phyloP scores from a whole-genome alignment of 2,113 vertebrate species.

The Chionomys nivalis region DNA sequence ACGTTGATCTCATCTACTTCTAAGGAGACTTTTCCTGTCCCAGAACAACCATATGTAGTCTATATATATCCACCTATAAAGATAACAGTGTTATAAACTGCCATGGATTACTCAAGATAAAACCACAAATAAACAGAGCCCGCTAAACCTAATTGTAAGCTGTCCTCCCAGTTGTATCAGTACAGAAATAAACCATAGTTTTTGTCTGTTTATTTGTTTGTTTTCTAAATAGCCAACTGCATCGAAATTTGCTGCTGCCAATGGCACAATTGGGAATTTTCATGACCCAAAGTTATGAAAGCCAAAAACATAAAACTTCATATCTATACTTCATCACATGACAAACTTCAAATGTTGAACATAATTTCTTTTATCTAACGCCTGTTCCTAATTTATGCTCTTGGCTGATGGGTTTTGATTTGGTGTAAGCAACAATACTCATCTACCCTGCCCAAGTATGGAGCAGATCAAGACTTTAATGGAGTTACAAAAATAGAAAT shows the following conservation, averaged over 20 bases:
- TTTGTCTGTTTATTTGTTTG: background rate
- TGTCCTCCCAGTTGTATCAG: background rate
- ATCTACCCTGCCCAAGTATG: background rate
- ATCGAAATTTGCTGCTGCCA: background rate
- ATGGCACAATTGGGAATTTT: background rate
- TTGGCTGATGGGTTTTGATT: background rate
- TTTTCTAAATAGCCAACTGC: background rate
- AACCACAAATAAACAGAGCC: background rate
- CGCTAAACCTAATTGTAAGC: background rate
- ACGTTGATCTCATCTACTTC: background rate
- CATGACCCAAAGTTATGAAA: background rate
- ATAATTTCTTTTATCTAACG: background rate
- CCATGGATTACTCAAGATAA: background rate
- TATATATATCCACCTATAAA: background rate
- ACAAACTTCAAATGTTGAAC: background rate
- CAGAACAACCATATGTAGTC: background rate
- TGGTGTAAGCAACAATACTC: background rate
- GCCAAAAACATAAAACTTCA: background rate
- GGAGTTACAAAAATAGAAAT: background rate
- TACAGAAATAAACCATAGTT: background rate
- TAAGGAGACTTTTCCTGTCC: background rate
- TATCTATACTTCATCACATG: background rate
- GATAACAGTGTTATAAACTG: background rate
- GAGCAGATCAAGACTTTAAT: background rate
- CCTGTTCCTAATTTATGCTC: background rate